These are phyloP conservation scores for Platyscapa corneri DNA, from an alignment of 1,140 invertebrate genomes.

Conservation along the genomic window DNA sequence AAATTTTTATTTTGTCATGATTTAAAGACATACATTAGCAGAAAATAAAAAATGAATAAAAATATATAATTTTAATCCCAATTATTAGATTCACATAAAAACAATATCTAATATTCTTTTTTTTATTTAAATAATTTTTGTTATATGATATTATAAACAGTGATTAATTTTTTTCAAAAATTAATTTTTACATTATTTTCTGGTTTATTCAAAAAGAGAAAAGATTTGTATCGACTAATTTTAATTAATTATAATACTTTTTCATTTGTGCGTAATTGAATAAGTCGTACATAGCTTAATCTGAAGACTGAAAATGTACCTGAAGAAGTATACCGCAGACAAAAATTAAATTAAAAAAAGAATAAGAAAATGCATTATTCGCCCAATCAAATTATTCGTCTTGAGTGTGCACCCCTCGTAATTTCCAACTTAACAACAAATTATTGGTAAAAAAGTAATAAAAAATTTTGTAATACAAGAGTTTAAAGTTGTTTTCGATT, in stretches of 20 bases:
- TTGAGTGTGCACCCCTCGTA: slow-evolving; percentile 48
- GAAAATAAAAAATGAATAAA: background rate
- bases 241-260: slow-evolving; percentile 32
- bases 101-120: too few species aligned
- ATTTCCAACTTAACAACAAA: slow-evolving; percentile 7
- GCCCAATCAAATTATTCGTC: slow-evolving; percentile 3
- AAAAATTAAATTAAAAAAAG: slow-evolving; percentile 26
- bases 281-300: slow-evolving; percentile 34
- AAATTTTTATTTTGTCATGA: slow-evolving; percentile 22
- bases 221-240: slow-evolving; percentile 15
- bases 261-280: slow-evolving; percentile 22
- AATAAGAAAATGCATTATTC: slow-evolving; percentile 16
- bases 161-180: background rate
- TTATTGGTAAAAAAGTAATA: background rate
- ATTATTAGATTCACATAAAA: background rate
- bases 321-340: slow-evolving; percentile 42
- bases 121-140: too few species aligned
- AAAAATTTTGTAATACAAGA: background rate
- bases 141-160: background rate
- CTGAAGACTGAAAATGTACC: slow-evolving; percentile 52
- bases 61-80: background rate
- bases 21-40: slow-evolving; percentile 17
- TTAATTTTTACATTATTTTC: background rate
- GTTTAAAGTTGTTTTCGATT: background rate
- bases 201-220: background rate